Conservation (phyloP, 1,140 invertebrate genomes). For the Heliconius melpomene region DNA sequence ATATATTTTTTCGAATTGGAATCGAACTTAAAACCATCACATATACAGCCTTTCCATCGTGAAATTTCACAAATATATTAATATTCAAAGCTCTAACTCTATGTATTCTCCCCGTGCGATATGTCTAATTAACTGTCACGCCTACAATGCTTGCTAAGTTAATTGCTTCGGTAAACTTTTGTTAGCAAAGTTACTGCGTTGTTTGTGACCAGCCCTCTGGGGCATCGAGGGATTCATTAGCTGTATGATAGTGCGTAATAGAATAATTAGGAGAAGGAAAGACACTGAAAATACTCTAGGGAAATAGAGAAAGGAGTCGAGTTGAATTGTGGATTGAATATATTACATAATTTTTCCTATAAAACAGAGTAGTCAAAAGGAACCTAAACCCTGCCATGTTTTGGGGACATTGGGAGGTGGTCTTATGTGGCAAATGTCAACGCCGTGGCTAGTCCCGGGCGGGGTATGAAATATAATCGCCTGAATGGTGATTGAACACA, state of each 20-base stretch:
- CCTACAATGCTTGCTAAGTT: constrained; percentile 28
- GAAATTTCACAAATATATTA: too few species aligned
- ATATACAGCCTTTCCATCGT: too few species aligned
- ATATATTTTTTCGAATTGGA: too few species aligned
- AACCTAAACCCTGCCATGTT: not conserved
- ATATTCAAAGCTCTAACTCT: too few species aligned
- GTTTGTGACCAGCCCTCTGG: not conserved
- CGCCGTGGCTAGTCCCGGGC: not conserved
- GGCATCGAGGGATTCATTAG: not conserved
- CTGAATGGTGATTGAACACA: too few species aligned
- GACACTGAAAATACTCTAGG: too few species aligned
- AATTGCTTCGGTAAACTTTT: constrained; percentile 38
- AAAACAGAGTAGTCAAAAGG: not conserved
- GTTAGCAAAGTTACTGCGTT: not conserved
- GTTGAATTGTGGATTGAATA: too few species aligned
- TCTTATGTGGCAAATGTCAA: not conserved
- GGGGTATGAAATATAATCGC: too few species aligned
- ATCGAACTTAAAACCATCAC: too few species aligned
- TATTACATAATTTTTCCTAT: too few species aligned
- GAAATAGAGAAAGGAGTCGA: not conserved
- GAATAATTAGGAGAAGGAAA: not conserved
- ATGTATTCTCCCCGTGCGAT: too few species aligned
- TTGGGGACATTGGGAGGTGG: too few species aligned
- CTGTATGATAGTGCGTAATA: not conserved
- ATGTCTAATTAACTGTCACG: constrained; percentile 35